These are phyloP conservation scores for Spheniscus mendiculus DNA, from an alignment of 2,113 vertebrate species.

Conservation along the genomic window DNA sequence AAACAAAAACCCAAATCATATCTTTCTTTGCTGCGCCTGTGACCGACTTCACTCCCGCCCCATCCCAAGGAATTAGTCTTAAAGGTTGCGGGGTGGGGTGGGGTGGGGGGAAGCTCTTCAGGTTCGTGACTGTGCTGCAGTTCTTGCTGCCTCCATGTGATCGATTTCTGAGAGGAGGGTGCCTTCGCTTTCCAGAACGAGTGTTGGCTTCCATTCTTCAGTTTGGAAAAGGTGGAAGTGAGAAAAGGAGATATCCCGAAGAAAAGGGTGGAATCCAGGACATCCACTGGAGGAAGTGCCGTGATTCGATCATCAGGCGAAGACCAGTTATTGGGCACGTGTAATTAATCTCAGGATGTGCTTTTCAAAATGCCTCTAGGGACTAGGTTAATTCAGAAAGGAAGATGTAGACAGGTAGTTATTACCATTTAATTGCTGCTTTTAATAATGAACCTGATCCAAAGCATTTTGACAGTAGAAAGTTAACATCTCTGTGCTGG, in stretches of 20 bases:
- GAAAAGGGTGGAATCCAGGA: not conserved
- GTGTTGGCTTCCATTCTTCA: not conserved
- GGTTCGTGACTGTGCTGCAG: rapidly evolving
- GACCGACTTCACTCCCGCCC: rapidly evolving
- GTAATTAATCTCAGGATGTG: not conserved
- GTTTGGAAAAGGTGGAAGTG: not conserved
- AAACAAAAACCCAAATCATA: not conserved
- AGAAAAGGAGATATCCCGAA: not conserved
- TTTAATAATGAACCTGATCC: not conserved
- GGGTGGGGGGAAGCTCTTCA: not conserved
- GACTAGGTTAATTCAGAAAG: not conserved
- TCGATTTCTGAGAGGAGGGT: rapidly evolving
- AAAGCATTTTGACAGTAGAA: not conserved
- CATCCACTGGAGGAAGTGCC: not conserved
- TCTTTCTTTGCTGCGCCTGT: not conserved
- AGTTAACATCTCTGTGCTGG: not conserved
- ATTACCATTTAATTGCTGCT: not conserved
- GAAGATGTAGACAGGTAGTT: not conserved
- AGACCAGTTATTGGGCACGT: not conserved
- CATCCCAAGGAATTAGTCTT: not conserved
- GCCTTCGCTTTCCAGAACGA: too few species aligned
- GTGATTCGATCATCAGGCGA: not conserved
- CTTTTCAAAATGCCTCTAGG: not conserved
- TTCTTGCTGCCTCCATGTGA: not conserved
- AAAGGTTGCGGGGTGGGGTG: not conserved